Percentiles rank a stretch among this genome's conserved stretches.
phyloP scores from a whole-genome alignment of 1,140 invertebrate genomes.

The Bombus confusus region DNA sequence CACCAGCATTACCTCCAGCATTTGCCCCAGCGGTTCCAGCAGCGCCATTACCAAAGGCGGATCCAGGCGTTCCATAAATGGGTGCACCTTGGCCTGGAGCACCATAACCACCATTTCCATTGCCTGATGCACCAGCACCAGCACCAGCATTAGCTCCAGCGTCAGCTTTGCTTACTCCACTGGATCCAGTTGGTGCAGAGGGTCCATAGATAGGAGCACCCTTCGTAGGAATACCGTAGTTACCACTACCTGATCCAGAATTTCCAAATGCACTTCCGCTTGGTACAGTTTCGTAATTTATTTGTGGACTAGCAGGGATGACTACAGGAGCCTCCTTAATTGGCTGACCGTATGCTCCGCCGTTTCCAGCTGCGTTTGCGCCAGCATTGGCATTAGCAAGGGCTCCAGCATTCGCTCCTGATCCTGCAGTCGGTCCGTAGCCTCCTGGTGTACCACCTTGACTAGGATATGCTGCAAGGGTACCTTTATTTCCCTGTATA shows the following conservation, averaged over 20 bases:
- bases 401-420: not conserved
- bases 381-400: slow-evolving; percentile 45
- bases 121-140: too few relatives aligned
- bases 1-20: too few relatives aligned
- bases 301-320: not conserved
- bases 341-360: slow-evolving; percentile 2
- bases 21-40: too few relatives aligned
- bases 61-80: too few relatives aligned
- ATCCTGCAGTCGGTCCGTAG: not conserved
- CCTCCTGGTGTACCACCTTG: not conserved
- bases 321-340: not conserved
- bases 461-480: slow-evolving; percentile 31
- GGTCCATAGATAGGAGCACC: not conserved
- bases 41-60: too few relatives aligned
- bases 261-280: not conserved
- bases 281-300: not conserved
- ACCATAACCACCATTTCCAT: too few relatives aligned
- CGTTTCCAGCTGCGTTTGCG: slow-evolving; percentile 39
- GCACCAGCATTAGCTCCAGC: too few relatives aligned
- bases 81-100: too few relatives aligned
- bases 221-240: not conserved
- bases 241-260: not conserved
- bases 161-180: not conserved
- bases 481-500: not conserved
- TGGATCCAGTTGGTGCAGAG: not conserved